Percentiles rank a stretch among this genome's conserved stretches.
These are phyloP conservation scores for Macrosoma leucophasiata DNA, from an alignment of 2,888 invertebrate species.

Conservation along the genomic window DNA sequence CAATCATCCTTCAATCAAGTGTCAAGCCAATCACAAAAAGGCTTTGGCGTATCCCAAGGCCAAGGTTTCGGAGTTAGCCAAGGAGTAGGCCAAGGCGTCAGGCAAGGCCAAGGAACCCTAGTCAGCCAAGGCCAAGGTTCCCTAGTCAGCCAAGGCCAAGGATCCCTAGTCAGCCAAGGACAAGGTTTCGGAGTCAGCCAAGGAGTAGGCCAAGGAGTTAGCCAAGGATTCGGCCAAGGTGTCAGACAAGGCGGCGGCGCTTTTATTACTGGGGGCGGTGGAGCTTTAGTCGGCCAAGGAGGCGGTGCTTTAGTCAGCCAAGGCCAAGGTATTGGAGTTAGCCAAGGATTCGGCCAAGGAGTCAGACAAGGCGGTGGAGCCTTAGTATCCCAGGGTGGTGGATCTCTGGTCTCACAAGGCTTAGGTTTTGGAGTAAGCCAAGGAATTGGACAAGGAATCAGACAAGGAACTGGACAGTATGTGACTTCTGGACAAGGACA, in stretches of 20 bases:
- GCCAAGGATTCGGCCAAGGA: constrained; percentile 34
- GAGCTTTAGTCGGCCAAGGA: constrained; percentile 8
- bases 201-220: constrained; percentile 22
- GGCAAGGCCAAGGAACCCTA: constrained; percentile 7
- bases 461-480: constrained; percentile 11
- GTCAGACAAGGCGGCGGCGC: constrained; percentile 20
- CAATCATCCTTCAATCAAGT: too few species aligned
- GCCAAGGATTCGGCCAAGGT: constrained; percentile 19
- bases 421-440: constrained; percentile 2
- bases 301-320: constrained; percentile 9
- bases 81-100: constrained; percentile 14
- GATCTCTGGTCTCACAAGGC: constrained; percentile 20
- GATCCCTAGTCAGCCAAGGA: constrained; percentile 26
- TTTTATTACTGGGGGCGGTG: constrained; percentile 10
- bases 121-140: constrained; percentile 7
- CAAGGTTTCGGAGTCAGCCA: constrained; percentile 18
- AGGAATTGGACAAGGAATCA: constrained; percentile 7
- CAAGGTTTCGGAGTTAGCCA: constrained; percentile 13
- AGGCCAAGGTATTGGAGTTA: constrained; percentile 8
- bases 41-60: too few species aligned
- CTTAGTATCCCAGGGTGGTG: constrained; percentile 27
- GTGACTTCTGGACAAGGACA: constrained; percentile 18
- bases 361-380: constrained; percentile 29
- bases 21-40: too few species aligned
- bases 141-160: constrained; percentile 29